Evolutionary conservation across 2,113 vertebrate genomes (phyloP).

Genomic region (Gambusia holbrooki): DNA sequence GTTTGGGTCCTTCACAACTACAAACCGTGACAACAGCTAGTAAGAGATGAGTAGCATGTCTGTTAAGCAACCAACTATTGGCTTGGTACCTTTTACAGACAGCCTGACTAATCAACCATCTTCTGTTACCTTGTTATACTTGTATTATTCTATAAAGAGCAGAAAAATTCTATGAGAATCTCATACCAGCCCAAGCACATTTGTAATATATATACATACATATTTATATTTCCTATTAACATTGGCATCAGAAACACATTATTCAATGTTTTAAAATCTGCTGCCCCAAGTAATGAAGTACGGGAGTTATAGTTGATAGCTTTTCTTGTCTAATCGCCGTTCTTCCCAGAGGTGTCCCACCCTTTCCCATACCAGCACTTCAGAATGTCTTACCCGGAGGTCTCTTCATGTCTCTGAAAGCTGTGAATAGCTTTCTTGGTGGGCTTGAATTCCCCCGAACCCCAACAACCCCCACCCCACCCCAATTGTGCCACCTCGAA

Average conservation of each 20-base stretch:
- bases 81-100: too few species aligned
- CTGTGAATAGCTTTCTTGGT: conserved; percentile 76
- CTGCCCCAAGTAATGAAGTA: conserved; percentile 6
- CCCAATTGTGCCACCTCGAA: conserved; percentile 25
- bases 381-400: conserved; percentile 74
- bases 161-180: background rate
- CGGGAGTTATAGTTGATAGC: conserved; percentile 18
- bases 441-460: conserved; percentile 57
- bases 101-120: too few species aligned
- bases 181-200: background rate
- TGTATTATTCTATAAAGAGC: background rate
- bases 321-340: conserved; percentile 46
- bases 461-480: background rate
- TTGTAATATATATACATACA: background rate
- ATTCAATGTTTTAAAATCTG: conserved; percentile 6
- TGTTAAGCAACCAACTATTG: background rate
- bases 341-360: conserved; percentile 69
- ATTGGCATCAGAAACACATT: background rate
- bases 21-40: background rate
- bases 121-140: background rate
- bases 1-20: background rate
- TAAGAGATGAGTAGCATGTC: background rate
- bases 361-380: conserved; percentile 68
- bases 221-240: too few species aligned
- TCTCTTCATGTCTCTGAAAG: conserved; percentile 59